Evolutionary conservation across 2,888 invertebrate species (phyloP).

Genomic region (Chrysolina americana): DNA sequence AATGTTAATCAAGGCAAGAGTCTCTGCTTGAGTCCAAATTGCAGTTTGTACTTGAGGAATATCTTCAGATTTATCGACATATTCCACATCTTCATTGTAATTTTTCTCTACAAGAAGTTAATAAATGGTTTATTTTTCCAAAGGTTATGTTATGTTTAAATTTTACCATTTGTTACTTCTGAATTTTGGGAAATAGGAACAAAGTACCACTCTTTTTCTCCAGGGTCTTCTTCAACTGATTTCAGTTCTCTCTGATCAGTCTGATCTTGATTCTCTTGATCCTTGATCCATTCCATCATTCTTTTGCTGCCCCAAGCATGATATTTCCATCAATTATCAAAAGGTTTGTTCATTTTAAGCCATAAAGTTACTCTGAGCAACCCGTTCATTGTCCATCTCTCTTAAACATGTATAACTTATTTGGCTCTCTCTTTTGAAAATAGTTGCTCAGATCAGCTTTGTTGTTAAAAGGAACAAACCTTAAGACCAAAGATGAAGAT

Average conservation of each 20-base stretch:
- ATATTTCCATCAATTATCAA: no score
- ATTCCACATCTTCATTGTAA: slow-evolving; percentile 32
- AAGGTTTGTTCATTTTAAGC: no score
- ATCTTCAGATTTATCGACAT: neutral
- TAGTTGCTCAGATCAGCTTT: no score
- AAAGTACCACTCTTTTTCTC: slow-evolving; percentile 30
- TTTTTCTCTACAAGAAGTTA: slow-evolving; percentile 23
- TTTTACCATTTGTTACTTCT: slow-evolving; percentile 21
- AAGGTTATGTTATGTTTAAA: neutral
- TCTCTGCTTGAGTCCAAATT: slow-evolving; percentile 43
- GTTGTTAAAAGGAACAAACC: no score
- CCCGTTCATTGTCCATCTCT: no score
- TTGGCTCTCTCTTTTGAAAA: no score
- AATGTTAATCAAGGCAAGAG: slow-evolving; percentile 43
- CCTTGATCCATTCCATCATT: slow-evolving; percentile 33
- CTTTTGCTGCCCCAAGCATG: slow-evolving; percentile 9
- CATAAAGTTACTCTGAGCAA: no score
- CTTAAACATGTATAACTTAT: no score
- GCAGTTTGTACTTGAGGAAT: slow-evolving; percentile 30
- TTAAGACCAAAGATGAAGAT: no score
- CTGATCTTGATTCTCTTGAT: no score
- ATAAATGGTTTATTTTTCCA: neutral
- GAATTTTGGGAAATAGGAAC: slow-evolving; percentile 31
- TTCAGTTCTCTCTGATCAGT: slow-evolving; percentile 43
- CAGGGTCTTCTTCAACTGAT: slow-evolving; percentile 36